Base-by-base conservation (phyloP, 1,140 invertebrate species). In the Zaprionus africanus region DNA sequence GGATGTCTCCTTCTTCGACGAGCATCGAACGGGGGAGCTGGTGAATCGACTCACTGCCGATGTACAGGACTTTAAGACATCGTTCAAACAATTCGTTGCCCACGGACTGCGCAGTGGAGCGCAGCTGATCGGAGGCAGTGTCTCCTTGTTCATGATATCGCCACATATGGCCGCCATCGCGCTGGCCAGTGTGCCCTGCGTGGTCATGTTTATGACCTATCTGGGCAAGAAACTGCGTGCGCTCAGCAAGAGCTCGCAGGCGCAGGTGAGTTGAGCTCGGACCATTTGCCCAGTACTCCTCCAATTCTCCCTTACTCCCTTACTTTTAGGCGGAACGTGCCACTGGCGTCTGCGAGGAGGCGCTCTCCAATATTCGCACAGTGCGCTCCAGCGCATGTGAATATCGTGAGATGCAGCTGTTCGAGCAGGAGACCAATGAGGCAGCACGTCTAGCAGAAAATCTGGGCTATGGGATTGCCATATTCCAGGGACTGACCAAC, bases 61-160 rank as follows among this genome's bases (percentile, higher is more conserved):
- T 94, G 96, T 99, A 19, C 98, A 99, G 93, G 98, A 99, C 85
- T 99, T 99, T 90, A 99, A 99, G 93, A 98, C 98, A 82, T 97
- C 97, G 5, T 99, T 99, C 90, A 99, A 99, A 93, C 95, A 96
- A 76, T 96, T 96, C 54, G 95, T 99, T 66, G 97, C 98, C 5
- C 97, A 98, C 92, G 98, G 98, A 2, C 90, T 99, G 43, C 94
- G 97, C 80, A 97, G 97, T 65, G 92, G 94, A 15, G 96, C 97
- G 12, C 98, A 99, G 94, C 96, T 97, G 78, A 83, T 93, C 1
- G 92, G 92, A 15, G 92, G 92, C 54, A 81, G 83, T n/a, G 84
- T 93, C 36, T 93, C 92, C 36, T 70, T 93, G 11, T 92, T 93
- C 49, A 69, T 93, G 15, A 97, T 99, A 82, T 99, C 98, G 1